These are phyloP conservation scores for Drosophila ogumai DNA, from an alignment of 1,140 invertebrate species.

Conservation along the genomic window DNA sequence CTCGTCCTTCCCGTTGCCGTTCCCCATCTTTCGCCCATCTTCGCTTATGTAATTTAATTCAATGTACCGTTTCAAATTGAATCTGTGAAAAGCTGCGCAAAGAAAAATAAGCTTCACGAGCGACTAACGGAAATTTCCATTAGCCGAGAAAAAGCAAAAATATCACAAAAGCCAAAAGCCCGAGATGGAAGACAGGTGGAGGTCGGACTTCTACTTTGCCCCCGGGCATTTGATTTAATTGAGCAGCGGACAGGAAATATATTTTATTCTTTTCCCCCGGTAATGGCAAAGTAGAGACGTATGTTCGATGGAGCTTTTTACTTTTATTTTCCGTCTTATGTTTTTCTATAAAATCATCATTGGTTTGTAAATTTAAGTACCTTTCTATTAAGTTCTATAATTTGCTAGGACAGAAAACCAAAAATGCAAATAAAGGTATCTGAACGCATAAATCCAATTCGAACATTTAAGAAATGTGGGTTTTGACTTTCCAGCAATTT, in stretches of 20 bases:
- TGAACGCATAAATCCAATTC: neutral
- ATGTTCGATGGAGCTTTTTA: conserved; percentile 13
- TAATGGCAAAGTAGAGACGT: conserved; percentile 10
- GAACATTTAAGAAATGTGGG: too few relatives aligned
- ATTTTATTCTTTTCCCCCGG: conserved; percentile 10
- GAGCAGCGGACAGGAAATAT: conserved; percentile 66
- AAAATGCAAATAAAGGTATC: neutral
- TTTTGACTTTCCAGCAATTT: neutral
- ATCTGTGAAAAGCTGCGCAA: conserved; percentile 75
- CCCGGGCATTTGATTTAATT: conserved; percentile 59
- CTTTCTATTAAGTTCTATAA: neutral
- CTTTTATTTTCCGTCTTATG: conserved; percentile 4
- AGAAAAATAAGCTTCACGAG: conserved; percentile 68
- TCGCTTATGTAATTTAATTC: conserved; percentile 77
- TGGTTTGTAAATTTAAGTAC: neutral
- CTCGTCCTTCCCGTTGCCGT: conserved; percentile 1
- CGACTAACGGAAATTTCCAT: conserved; percentile 75
- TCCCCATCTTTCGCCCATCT: conserved; percentile 29
- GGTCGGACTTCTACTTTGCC: conserved; percentile 11
- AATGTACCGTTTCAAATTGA: conserved; percentile 83
- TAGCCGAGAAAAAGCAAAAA: conserved; percentile 47
- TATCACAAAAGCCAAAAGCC: conserved; percentile 56
- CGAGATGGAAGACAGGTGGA: conserved; percentile 34
- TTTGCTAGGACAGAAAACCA: neutral
- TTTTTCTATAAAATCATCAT: conserved; percentile 3